Percentiles rank a stretch among this genome's conserved stretches.
These are phyloP conservation scores for Philaethria dido DNA, from an alignment of 2,888 invertebrate genomes.

Conservation along the genomic window DNA sequence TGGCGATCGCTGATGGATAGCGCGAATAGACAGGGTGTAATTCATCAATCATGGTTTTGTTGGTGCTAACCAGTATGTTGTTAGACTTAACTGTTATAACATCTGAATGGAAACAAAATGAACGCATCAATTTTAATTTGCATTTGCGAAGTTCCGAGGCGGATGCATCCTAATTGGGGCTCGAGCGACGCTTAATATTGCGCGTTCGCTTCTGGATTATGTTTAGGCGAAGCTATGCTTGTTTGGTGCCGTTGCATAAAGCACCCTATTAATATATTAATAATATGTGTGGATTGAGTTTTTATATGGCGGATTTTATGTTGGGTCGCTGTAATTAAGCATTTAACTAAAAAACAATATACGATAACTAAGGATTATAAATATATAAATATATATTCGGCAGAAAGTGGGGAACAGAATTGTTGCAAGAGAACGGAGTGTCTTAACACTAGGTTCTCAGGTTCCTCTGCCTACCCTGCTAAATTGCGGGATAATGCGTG, in stretches of 20 bases:
- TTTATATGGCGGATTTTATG: not conserved
- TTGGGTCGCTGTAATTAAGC: no score
- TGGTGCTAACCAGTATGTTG: conserved; percentile 26
- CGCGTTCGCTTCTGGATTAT: conserved; percentile 7
- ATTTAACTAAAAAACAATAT: no score
- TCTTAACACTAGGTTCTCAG: no score
- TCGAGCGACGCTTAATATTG: conserved; percentile 17
- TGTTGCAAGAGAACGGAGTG: no score
- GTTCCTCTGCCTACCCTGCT: no score
- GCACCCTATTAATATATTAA: no score
- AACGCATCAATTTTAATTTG: conserved; percentile 25
- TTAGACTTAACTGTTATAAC: conserved; percentile 22
- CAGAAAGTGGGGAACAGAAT: no score
- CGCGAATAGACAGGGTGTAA: conserved; percentile 45
- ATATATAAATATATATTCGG: no score
- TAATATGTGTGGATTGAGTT: not conserved
- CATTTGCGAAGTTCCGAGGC: conserved; percentile 10
- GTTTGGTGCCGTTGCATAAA: not conserved
- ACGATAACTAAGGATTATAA: no score
- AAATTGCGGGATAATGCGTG: no score
- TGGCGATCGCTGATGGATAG: conserved; percentile 55
- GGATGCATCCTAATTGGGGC: conserved; percentile 25
- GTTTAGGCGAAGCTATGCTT: not conserved
- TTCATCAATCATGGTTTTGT: conserved; percentile 38
- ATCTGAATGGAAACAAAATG: conserved; percentile 19